Evolutionary conservation across 2,113 vertebrate genomes (phyloP).

Genomic region (Phaethornis superciliosus): DNA sequence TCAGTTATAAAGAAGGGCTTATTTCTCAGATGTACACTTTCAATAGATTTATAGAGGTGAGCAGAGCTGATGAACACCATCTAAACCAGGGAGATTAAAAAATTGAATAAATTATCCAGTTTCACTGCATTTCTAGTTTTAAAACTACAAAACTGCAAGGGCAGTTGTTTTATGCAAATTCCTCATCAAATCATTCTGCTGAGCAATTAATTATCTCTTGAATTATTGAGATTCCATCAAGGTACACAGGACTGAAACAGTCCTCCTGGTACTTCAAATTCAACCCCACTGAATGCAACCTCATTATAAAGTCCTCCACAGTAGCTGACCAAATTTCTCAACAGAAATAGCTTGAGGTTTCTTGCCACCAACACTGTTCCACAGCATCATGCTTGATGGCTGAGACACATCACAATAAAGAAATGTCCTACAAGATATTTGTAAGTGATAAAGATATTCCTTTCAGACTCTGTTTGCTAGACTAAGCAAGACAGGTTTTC

Average conservation of each 20-base stretch:
- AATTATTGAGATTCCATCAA: neutral
- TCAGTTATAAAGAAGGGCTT: neutral
- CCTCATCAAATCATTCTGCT: neutral
- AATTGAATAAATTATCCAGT: neutral
- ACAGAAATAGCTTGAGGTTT: neutral
- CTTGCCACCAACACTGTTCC: neutral
- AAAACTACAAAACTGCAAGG: neutral
- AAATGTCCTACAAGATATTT: neutral
- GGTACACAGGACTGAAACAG: neutral
- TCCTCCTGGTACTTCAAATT: neutral
- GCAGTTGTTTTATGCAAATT: neutral
- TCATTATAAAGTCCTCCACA: neutral
- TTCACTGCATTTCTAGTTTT: neutral
- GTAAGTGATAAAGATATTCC: neutral
- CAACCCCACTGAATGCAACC: neutral
- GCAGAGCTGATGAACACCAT: neutral
- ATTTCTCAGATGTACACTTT: neutral
- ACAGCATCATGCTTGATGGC: neutral
- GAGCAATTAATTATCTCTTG: neutral
- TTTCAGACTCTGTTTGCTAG: neutral
- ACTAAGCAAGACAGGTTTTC: neutral
- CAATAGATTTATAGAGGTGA: neutral
- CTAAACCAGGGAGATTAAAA: neutral
- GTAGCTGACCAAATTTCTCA: neutral
- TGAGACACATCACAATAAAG: neutral